phyloP scores from a whole-genome alignment of 2,888 invertebrate genomes.

The Cataglyphis rosenhaueri region DNA sequence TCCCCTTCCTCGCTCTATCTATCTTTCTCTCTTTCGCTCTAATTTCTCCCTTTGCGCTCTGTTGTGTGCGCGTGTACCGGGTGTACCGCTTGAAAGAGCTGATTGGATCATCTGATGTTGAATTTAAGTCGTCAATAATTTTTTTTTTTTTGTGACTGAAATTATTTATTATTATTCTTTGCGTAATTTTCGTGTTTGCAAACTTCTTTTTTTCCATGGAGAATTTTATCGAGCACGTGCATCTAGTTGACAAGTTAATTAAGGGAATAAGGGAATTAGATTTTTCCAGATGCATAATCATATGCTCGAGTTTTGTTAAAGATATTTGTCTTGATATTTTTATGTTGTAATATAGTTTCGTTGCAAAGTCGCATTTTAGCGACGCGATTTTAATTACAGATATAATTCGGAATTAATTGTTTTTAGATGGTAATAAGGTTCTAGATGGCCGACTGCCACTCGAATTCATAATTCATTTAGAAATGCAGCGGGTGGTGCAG shows the following conservation, averaged over 20 bases:
- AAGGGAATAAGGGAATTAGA: neutral
- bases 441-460: neutral
- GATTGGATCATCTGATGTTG: neutral
- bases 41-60: constrained; percentile 42
- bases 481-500: neutral
- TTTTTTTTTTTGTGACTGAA: neutral
- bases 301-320: neutral
- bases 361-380: neutral
- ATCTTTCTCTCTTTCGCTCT: constrained; percentile 40
- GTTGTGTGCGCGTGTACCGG: constrained; percentile 55
- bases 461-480: constrained; percentile 28
- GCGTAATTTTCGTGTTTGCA: neutral
- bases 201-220: neutral
- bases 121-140: neutral
- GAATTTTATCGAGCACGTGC: neutral
- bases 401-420: constrained; percentile 8
- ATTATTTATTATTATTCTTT: neutral
- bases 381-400: neutral
- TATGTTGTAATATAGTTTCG: neutral
- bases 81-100: constrained; percentile 54
- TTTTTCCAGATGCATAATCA: neutral
- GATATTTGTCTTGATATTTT: neutral
- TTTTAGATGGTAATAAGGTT: neutral
- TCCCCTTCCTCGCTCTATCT: constrained; percentile 56
- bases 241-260: neutral